These are phyloP conservation scores for Aurelia aurita complex sp. Pacific DNA, from an alignment of 30 jellyfish, hydroid and myxozoan genomes.

Conservation along the genomic window DNA sequence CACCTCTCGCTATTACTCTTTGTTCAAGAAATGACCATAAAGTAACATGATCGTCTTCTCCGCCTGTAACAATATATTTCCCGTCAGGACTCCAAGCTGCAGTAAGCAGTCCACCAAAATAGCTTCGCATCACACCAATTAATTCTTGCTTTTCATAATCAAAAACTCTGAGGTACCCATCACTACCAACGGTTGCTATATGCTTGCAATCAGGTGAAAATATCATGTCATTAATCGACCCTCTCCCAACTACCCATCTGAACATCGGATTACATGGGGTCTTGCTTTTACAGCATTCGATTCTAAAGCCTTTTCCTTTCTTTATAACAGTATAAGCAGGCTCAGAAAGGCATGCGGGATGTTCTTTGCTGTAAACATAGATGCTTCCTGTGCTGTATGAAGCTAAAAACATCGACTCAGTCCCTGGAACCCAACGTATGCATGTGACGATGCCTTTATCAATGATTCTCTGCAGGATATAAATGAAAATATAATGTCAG, in stretches of 20 bases:
- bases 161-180: conserved; percentile 91
- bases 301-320: conserved; percentile 69
- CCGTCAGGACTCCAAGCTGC: conserved; percentile 99
- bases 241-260: conserved; percentile 88
- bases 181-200: conserved; percentile 85
- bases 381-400: conserved; percentile 81
- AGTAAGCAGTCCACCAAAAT: conserved; percentile 93
- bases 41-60: conserved; percentile 95
- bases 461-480: conserved; percentile 58
- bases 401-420: conserved; percentile 81
- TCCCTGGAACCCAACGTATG: conserved; percentile 95
- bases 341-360: conserved; percentile 66
- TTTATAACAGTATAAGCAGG: conserved; percentile 59
- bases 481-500: no score
- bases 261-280: conserved; percentile 79
- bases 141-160: conserved; percentile 90
- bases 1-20: conserved; percentile 94
- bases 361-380: conserved; percentile 86
- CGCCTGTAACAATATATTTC: conserved; percentile 91
- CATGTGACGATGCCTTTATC: conserved; percentile 94
- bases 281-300: conserved; percentile 77
- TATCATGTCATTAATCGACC: conserved; percentile 78
- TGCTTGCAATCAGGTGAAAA: conserved; percentile 98
- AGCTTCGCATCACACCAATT: conserved; percentile 85
- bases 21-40: conserved; percentile 95